Evolutionary conservation across 1,140 invertebrate genomes (phyloP).

Genomic region (Wiebesia pumilae): DNA sequence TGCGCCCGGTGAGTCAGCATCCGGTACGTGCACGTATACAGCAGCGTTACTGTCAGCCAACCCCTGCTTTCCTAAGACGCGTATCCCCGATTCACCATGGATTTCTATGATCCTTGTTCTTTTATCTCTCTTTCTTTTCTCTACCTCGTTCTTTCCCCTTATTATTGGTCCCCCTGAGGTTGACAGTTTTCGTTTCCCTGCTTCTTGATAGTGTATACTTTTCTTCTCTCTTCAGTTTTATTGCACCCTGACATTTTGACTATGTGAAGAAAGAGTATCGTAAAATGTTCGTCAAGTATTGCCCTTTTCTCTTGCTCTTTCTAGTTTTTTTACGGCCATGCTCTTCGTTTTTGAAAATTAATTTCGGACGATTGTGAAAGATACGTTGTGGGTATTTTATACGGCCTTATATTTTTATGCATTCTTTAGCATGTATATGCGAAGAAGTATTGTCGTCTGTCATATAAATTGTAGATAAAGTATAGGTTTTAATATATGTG

Average conservation of each 20-base stretch:
- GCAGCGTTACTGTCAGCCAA: not conserved
- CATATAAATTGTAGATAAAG: not conserved
- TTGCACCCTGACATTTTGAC: not conserved
- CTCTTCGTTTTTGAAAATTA: not conserved
- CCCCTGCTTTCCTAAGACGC: not conserved
- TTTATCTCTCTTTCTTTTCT: not conserved
- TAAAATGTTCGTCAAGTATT: conserved; percentile 27
- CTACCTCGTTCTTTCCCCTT: not conserved
- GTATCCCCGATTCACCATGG: conserved; percentile 43
- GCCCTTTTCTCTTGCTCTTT: not conserved
- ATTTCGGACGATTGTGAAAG: not conserved
- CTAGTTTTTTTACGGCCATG: not conserved
- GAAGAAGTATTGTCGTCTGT: not conserved
- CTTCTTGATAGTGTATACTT: not conserved
- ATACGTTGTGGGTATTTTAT: not conserved
- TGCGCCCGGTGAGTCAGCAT: conserved; percentile 38
- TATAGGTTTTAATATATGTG: not conserved
- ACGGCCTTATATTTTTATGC: not conserved
- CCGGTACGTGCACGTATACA: not conserved
- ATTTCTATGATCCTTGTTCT: conserved; percentile 32
- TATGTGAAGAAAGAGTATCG: not conserved
- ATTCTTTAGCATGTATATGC: not conserved
- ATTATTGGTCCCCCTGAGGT: not conserved
- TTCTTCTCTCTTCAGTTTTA: not conserved
- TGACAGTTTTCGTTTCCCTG: not conserved